These are phyloP conservation scores for Drosophila greeni DNA, from an alignment of 2,888 invertebrate genomes.

Conservation along the genomic window DNA sequence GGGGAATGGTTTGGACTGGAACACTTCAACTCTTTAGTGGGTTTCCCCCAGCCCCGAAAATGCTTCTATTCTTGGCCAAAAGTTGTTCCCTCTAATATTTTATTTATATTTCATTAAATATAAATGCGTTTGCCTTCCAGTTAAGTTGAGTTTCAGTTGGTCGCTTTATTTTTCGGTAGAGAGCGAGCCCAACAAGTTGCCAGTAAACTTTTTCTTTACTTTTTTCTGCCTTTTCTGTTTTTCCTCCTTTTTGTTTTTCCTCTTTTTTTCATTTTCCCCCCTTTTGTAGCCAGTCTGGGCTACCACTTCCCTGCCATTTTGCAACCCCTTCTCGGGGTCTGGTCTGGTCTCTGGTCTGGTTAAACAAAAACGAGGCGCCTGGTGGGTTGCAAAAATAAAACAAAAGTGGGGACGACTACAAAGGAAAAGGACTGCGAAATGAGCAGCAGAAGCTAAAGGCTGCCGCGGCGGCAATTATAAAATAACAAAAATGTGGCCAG, in stretches of 20 bases:
- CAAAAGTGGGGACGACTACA: conserved; percentile 45
- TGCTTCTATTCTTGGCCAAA: conserved; percentile 35
- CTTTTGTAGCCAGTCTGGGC: conserved; percentile 14
- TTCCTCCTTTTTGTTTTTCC: background rate
- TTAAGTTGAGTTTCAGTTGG: conserved; percentile 35
- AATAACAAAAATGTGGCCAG: conserved; percentile 64
- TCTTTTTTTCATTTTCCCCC: background rate
- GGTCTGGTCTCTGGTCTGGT: conserved; percentile 45
- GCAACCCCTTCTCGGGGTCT: conserved; percentile 35
- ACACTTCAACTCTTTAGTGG: background rate
- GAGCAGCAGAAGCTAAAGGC: conserved; percentile 50
- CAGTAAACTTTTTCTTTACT: background rate
- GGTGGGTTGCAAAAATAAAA: conserved; percentile 18
- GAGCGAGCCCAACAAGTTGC: conserved; percentile 22
- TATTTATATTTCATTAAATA: conserved; percentile 69
- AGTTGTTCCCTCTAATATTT: conserved; percentile 50
- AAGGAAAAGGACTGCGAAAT: conserved; percentile 52
- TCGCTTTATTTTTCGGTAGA: conserved; percentile 7
- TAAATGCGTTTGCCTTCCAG: conserved; percentile 57
- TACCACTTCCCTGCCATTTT: conserved; percentile 6
- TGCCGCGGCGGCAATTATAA: conserved; percentile 61
- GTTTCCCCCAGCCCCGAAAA: background rate
- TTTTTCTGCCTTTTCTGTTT: background rate
- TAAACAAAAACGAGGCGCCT: conserved; percentile 53
- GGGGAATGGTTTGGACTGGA: conserved; percentile 2